phyloP scores from a whole-genome alignment of 2,113 vertebrate genomes.

The Otus sunia region DNA sequence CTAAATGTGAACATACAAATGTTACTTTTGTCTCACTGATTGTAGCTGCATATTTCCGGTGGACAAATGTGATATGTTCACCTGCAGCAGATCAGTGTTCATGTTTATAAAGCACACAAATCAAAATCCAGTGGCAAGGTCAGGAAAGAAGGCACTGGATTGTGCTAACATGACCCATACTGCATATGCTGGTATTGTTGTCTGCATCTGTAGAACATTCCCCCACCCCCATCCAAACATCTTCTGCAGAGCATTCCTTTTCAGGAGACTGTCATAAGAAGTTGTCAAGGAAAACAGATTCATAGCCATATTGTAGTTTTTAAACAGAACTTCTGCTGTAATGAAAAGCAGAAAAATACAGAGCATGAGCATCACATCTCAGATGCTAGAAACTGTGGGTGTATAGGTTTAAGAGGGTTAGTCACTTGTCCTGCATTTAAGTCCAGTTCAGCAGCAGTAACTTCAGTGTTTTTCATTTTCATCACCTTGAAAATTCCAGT shows the following conservation, averaged over 20 bases:
- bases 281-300: background rate
- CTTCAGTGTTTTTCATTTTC: background rate
- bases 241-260: background rate
- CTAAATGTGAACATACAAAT: background rate
- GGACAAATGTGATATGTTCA: background rate
- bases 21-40: background rate
- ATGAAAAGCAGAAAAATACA: background rate
- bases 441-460: background rate
- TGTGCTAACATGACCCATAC: background rate
- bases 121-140: background rate
- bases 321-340: background rate
- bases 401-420: background rate
- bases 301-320: background rate
- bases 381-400: background rate
- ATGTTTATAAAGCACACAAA: background rate
- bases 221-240: background rate
- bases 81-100: background rate
- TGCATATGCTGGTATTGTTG: background rate
- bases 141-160: background rate
- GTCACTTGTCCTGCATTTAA: background rate
- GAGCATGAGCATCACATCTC: background rate
- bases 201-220: background rate
- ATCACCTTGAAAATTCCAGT: background rate
- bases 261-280: background rate
- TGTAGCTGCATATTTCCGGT: background rate